Conservation (phyloP, 37 sponge, comb jelly and placozoan genomes). For the Ephydatia muelleri region DNA sequence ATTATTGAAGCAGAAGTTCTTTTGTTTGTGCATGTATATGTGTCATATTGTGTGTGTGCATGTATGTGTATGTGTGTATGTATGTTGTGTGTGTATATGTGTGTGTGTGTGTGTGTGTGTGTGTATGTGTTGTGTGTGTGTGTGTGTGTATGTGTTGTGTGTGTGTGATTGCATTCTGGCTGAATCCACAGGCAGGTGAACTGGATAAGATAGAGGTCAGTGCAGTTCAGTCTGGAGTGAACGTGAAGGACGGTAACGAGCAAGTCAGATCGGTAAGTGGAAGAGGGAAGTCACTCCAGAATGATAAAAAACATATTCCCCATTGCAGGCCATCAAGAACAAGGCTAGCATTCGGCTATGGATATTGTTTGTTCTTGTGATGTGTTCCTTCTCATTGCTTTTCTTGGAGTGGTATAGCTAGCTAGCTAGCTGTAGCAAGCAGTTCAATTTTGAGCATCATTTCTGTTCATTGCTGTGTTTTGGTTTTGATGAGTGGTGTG, state of each 20-base stretch:
- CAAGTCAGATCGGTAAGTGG: slow-evolving; percentile 67
- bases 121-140: neutral
- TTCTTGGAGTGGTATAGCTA: slow-evolving; percentile 94
- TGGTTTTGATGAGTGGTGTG: neutral
- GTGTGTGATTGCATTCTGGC: neutral
- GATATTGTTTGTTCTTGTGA: slow-evolving; percentile 84
- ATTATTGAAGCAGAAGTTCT: too few relatives aligned
- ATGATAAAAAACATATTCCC: neutral
- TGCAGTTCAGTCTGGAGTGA: slow-evolving; percentile 62
- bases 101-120: neutral
- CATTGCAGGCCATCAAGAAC: slow-evolving; percentile 88
- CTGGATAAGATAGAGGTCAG: slow-evolving; percentile 51
- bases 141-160: neutral
- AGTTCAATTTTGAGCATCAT: neutral
- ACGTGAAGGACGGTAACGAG: slow-evolving; percentile 78
- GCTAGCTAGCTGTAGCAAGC: neutral
- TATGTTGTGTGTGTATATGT: neutral
- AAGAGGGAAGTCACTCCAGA: neutral
- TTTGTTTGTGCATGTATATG: slow-evolving; percentile 2
- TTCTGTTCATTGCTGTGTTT: neutral
- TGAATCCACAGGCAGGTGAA: slow-evolving; percentile 39
- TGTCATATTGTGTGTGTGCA: neutral
- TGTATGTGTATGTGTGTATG: slow-evolving; percentile 4
- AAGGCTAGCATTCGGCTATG: slow-evolving; percentile 84
- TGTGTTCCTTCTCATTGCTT: slow-evolving; percentile 77